Evolutionary conservation across 2,797 vertebrate genomes (phyloP).

Genomic region (Erithacus rubecula): DNA sequence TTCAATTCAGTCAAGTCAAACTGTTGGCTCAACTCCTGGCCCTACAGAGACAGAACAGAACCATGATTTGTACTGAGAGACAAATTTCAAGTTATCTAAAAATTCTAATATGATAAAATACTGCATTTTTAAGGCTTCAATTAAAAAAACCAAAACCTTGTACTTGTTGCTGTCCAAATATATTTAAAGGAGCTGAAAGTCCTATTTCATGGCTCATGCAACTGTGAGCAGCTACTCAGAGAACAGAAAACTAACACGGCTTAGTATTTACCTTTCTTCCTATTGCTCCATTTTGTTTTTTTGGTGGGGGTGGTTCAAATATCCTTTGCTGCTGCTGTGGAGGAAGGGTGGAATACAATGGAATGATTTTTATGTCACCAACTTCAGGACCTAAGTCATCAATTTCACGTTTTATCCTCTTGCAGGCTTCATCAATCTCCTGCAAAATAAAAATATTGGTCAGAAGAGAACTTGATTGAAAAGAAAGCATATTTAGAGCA

Average conservation of each 20-base stretch:
- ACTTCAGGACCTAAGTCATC: slow-evolving; percentile 98
- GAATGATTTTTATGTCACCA: slow-evolving; percentile 99
- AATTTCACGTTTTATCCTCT: slow-evolving; percentile 97
- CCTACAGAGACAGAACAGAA: neutral
- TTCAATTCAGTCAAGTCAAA: neutral
- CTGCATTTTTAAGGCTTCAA: neutral
- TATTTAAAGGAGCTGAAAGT: neutral
- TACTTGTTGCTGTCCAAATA: neutral
- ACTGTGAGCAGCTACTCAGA: neutral
- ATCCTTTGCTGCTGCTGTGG: slow-evolving; percentile 98
- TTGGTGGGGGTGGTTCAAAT: slow-evolving; percentile 95
- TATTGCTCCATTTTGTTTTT: slow-evolving; percentile 94
- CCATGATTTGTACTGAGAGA: neutral
- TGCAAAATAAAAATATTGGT: slow-evolving; percentile 62
- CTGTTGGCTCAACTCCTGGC: neutral
- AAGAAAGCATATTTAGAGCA: neutral
- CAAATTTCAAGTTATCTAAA: neutral
- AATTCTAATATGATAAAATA: neutral
- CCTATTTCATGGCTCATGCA: neutral
- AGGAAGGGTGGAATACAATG: slow-evolving; percentile 96
- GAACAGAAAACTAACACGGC: neutral
- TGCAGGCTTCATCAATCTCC: slow-evolving; percentile 99
- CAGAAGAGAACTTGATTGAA: neutral
- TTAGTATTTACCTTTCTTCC: slow-evolving; percentile 88
- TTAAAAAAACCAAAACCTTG: no score